Evolutionary conservation across 2,113 vertebrate species (phyloP).

Genomic region (Donacobius atricapilla): DNA sequence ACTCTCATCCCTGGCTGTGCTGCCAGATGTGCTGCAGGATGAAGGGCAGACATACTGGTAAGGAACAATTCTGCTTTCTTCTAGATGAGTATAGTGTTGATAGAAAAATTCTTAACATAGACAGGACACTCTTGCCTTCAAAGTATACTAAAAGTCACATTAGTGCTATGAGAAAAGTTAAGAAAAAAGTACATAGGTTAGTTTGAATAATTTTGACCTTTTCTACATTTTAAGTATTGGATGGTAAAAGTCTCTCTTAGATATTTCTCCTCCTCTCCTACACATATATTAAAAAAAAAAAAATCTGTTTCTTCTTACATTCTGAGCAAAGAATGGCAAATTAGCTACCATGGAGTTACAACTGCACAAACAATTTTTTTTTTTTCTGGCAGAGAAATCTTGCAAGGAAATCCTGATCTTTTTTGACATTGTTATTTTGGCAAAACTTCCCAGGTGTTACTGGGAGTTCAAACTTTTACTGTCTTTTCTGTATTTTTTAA

Average conservation of each 20-base stretch:
- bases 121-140: background rate
- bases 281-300: background rate
- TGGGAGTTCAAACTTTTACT: background rate
- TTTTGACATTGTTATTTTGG: background rate
- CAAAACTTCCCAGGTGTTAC: background rate
- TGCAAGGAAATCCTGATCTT: background rate
- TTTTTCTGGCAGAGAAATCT: background rate
- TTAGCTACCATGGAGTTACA: background rate
- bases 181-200: background rate
- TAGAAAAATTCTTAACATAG: background rate
- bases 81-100: background rate
- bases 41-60: background rate
- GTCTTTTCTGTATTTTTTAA: background rate
- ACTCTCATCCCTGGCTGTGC: background rate
- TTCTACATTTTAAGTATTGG: background rate
- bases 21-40: background rate
- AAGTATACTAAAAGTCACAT: background rate
- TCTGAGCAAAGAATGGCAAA: background rate
- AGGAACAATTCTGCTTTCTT: background rate
- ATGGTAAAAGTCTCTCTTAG: background rate
- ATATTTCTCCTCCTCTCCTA: background rate
- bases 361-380: background rate
- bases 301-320: background rate
- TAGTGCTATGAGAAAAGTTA: background rate
- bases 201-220: background rate